Base-by-base conservation (phyloP, 2,113 vertebrate genomes). In the Syngnathus typhle region DNA sequence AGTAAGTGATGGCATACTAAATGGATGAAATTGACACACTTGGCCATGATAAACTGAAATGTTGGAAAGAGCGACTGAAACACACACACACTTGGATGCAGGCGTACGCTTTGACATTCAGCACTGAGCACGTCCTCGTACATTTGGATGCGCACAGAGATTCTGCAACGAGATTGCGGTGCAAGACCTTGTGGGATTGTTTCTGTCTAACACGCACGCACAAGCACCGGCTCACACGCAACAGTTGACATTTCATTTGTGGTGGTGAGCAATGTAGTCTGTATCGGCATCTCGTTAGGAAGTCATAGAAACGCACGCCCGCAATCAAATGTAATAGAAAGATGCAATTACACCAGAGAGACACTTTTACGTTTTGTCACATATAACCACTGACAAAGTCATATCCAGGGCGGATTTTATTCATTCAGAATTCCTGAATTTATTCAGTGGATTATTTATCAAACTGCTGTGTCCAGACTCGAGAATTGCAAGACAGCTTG, bases 161-260 rank as follows among this genome's bases (percentile, higher is more conserved):
- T 37, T 11, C 38, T 41, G 39, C 38, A 44, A 64, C 69, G 51
- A 36, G 49, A 61, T 68, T 64, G 62, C 62, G 13, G 21, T 8
- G 41, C 12, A 44, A 63, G 61, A 46, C n/a, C 55, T 27, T 15
- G 61, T 43, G 9, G 62, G 12, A 62, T 44, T 21, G 46, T 65
- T 51, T 19, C 18, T 13, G 46, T 65, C 32, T 10, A 5, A 13
- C 38, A 52, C 55, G 1, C 23, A 16, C 2, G 6, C 49, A 18
- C 18, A 7, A 18, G 5, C 49, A 6, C 52, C 19, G 19, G 59
- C 54, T 13, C 18, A 4, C 43, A 27, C 44, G 56, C 44, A 54
- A 55, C 15, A 36, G 19, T 36, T 69, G 69, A 80, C 69, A 68
- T 68, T 75, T 71, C 41, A 72, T 69, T 67, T 55, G 56, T 61